These are phyloP conservation scores for Elachura formosa DNA, from an alignment of 2,113 vertebrate species.

Conservation along the genomic window DNA sequence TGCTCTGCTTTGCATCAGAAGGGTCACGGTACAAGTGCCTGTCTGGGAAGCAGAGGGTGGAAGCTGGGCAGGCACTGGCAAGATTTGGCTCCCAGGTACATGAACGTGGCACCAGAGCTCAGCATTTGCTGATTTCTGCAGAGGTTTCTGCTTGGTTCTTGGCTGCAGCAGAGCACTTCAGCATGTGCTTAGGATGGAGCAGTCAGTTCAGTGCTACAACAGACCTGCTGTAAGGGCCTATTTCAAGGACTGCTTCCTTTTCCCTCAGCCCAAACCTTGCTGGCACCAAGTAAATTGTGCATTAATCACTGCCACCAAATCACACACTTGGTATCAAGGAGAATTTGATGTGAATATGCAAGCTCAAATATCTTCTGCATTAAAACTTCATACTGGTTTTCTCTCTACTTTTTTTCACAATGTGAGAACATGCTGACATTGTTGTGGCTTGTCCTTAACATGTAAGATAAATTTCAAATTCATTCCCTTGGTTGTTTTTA, in stretches of 20 bases:
- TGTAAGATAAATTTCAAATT: slow-evolving; percentile 65
- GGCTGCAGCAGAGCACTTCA: not conserved
- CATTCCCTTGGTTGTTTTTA: slow-evolving; percentile 38
- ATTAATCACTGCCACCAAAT: not conserved
- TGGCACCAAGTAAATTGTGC: not conserved
- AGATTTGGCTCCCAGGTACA: not conserved
- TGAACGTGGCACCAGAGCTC: not conserved
- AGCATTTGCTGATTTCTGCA: not conserved
- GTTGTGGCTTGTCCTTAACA: slow-evolving; percentile 16
- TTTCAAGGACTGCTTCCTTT: not conserved
- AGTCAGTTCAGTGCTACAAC: not conserved
- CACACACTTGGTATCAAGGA: not conserved
- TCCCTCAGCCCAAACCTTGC: not conserved
- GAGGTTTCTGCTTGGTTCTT: not conserved
- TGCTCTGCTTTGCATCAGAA: not conserved
- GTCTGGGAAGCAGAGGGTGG: not conserved
- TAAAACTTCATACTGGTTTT: not conserved
- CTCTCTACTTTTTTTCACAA: not conserved
- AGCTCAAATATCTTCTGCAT: not conserved
- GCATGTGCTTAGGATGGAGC: not conserved
- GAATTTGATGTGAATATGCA: not conserved
- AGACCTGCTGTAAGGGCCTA: not conserved
- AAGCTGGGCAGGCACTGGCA: not conserved
- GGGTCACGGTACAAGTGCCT: not conserved
- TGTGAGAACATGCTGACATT: slow-evolving; percentile 60